These are phyloP conservation scores for Phocoena sinus DNA, from an alignment of 2,113 vertebrate genomes.

Conservation along the genomic window DNA sequence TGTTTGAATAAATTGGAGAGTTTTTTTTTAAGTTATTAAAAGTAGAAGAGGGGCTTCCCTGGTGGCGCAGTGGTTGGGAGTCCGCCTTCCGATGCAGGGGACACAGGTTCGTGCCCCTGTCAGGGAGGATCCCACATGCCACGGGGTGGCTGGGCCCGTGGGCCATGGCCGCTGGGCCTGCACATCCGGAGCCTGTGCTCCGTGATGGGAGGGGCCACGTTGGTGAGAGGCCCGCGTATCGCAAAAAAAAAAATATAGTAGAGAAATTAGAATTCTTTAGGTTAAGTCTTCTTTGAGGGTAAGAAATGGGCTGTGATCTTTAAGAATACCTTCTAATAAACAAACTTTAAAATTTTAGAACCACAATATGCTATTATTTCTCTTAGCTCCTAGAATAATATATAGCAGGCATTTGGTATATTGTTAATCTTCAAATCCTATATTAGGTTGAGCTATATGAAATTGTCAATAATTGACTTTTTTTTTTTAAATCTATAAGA, in stretches of 20 bases:
- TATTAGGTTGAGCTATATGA: neutral
- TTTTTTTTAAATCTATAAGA: neutral
- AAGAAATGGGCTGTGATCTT: slow-evolving; percentile 12
- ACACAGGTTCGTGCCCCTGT: no score
- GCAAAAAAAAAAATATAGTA: no score
- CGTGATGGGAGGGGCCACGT: no score
- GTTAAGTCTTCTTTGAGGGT: neutral
- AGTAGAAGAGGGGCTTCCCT: neutral
- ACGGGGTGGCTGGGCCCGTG: no score
- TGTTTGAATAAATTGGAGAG: slow-evolving; percentile 21
- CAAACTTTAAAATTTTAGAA: slow-evolving; percentile 25
- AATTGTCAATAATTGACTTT: neutral
- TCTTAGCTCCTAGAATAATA: neutral
- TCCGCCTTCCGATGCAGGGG: no score
- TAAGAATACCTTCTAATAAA: neutral
- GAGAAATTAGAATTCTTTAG: slow-evolving; percentile 31
- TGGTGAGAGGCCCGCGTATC: no score
- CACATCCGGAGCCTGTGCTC: no score
- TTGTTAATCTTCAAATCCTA: neutral
- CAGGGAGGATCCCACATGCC: no score
- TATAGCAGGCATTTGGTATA: neutral
- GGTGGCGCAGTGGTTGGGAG: no score
- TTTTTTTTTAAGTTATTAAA: neutral
- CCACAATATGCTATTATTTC: neutral
- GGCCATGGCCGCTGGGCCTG: no score